Base-by-base conservation (phyloP, 2,797 vertebrate genomes). In the Serranus cabrilla region DNA sequence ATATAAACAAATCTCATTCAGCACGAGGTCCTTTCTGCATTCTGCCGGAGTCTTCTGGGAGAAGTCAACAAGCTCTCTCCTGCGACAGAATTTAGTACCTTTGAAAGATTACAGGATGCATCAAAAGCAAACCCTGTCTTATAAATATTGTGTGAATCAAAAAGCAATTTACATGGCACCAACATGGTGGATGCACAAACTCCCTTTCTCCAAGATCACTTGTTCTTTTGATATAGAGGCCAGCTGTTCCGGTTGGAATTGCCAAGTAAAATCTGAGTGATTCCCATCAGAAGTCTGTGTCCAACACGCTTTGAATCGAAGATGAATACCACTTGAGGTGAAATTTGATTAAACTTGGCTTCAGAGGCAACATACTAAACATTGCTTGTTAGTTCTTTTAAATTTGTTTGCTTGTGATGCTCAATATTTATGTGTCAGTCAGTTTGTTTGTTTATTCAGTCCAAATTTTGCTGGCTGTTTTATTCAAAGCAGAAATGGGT, bases 181-280 rank as follows among this genome's bases (percentile, higher is more conserved):
- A 43, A 55, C 52, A 66, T n/a, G 63, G 34, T 21, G 46, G 46
- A 18, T 68, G 25, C 60, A 66, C 46, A 54, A 57, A 67, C 34
- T 40, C 52, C 21, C 17, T 45, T 77, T 31, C 71, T 61, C 60
- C 47, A 46, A 71, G 50, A 85, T 81, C 58, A 71, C 46, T 84
- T 70, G 56, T 75, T 85, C 39, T 73, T 82, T 82, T 89, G 47
- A 87, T 78, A 64, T 42, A 62, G 56, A 78, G 45, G 45, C 65
- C 52, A 50, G 57, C 79, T 78, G 55, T 69, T 74, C 21, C 1
- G 1, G 55, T 21, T 27, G 59, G 54, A 77, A 76, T 71, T 83
- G 59, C 42, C 46, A 63, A 70, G 21, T 65, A 23, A 71, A 78
- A 71, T 74, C 2, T 52, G 42, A 76, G 55, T 18, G 25, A 76